These are phyloP conservation scores for Luperina testacea DNA, from an alignment of 2,888 invertebrate species.

Conservation along the genomic window DNA sequence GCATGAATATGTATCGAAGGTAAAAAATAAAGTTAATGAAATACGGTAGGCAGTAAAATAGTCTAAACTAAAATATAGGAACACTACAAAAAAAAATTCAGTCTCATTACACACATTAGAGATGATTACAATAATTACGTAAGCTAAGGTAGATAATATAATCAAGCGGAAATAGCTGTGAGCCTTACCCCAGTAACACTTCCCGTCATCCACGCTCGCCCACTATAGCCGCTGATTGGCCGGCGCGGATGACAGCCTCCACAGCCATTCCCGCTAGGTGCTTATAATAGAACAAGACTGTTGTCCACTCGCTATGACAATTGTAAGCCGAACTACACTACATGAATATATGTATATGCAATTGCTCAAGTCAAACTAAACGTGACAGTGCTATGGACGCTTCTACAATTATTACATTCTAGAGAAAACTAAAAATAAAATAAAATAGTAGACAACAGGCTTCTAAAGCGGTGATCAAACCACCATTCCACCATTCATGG, in stretches of 20 bases:
- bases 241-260: slow-evolving; percentile 25
- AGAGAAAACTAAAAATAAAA: slow-evolving; percentile 65
- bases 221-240: slow-evolving; percentile 17
- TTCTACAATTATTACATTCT: slow-evolving; percentile 59
- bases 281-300: slow-evolving; percentile 81
- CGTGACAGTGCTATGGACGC: slow-evolving; percentile 61
- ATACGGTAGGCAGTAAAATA: slow-evolving; percentile 88
- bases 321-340: slow-evolving; percentile 63
- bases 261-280: slow-evolving; percentile 40
- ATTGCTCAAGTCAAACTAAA: slow-evolving; percentile 57
- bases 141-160: slow-evolving; percentile 69
- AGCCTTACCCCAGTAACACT: not conserved
- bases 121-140: slow-evolving; percentile 70
- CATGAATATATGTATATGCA: slow-evolving; percentile 58
- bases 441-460: slow-evolving; percentile 86
- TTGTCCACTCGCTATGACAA: slow-evolving; percentile 80
- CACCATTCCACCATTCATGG: slow-evolving; percentile 82
- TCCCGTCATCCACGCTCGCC: slow-evolving; percentile 17
- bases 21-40: slow-evolving; percentile 86
- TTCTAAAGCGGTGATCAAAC: slow-evolving; percentile 87
- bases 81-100: slow-evolving; percentile 87
- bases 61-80: slow-evolving; percentile 90
- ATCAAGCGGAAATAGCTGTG: slow-evolving; percentile 54
- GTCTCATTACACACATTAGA: slow-evolving; percentile 87
- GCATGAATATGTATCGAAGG: slow-evolving; percentile 82